phyloP scores from a whole-genome alignment of 2,888 invertebrate genomes.

The Amaurobius ferox region DNA sequence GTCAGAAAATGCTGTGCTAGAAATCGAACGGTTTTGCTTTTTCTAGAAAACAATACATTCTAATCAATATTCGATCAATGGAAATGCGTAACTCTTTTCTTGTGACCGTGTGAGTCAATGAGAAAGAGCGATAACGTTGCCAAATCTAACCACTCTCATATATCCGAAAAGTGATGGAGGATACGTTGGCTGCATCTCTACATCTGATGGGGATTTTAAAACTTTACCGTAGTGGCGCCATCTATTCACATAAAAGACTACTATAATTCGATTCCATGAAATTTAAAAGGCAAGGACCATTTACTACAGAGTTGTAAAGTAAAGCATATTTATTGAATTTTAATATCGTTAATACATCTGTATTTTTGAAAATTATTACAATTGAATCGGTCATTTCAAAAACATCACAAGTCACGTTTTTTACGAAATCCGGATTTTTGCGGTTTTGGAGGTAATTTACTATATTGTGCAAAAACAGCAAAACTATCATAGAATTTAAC shows the following conservation, averaged over 20 bases:
- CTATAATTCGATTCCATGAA: no score
- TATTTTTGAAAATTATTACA: no score
- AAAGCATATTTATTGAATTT: no score
- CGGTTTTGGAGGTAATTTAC: no score
- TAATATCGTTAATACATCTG: no score
- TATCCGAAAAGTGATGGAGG: not conserved
- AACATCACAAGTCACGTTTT: no score
- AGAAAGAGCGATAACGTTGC: not conserved
- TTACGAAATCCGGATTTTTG: no score
- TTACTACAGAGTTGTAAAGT: no score
- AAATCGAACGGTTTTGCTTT: not conserved
- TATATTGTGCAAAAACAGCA: no score
- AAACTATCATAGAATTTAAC: no score
- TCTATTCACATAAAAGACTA: not conserved
- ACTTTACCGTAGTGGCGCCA: not conserved
- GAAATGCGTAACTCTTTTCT: not conserved
- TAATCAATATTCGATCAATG: constrained; percentile 10
- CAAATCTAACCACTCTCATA: not conserved
- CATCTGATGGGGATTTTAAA: not conserved
- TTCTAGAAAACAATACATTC: not conserved
- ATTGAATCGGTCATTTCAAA: no score
- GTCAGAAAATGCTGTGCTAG: not conserved
- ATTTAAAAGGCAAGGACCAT: no score
- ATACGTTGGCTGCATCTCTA: not conserved
- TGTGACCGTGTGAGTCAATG: not conserved